These are phyloP conservation scores for Phocides pigmalion DNA, from an alignment of 1,140 invertebrate species.

Conservation along the genomic window DNA sequence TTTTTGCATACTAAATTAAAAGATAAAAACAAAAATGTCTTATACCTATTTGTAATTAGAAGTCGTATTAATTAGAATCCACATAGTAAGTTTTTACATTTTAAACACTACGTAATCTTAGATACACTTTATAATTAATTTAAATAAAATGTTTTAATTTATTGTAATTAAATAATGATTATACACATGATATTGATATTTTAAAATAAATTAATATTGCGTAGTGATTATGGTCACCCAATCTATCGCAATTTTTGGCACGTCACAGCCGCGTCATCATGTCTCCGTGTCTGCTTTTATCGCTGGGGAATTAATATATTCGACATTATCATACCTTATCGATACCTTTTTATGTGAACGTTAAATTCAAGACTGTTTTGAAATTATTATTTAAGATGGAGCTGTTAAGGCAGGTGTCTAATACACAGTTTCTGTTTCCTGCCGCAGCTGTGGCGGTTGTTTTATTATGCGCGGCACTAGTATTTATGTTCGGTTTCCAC, in stretches of 20 bases:
- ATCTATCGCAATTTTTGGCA: conserved; percentile 78
- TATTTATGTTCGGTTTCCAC: conserved; percentile 90
- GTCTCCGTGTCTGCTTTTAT: conserved; percentile 83
- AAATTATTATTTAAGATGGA: conserved; percentile 81
- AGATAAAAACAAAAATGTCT: no score
- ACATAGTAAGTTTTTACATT: no score
- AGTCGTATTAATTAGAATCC: no score
- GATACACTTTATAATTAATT: no score
- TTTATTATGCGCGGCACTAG: conserved; percentile 86
- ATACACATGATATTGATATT: no score
- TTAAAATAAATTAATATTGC: neutral
- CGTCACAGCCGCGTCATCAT: conserved; percentile 87
- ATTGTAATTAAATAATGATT: no score
- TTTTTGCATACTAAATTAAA: no score
- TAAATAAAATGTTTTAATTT: no score
- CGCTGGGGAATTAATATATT: conserved; percentile 78
- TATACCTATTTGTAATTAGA: no score
- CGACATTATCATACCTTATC: conserved; percentile 76
- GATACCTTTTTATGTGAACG: conserved; percentile 75
- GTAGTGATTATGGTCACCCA: conserved; percentile 49
- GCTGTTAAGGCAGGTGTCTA: conserved; percentile 83
- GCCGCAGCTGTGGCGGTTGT: conserved; percentile 87
- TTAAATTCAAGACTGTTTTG: conserved; percentile 62
- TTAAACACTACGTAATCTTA: no score
- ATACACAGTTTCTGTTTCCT: conserved; percentile 85